These are phyloP conservation scores for Zonitis immaculata DNA, from an alignment of 2,888 invertebrate genomes.

Conservation along the genomic window DNA sequence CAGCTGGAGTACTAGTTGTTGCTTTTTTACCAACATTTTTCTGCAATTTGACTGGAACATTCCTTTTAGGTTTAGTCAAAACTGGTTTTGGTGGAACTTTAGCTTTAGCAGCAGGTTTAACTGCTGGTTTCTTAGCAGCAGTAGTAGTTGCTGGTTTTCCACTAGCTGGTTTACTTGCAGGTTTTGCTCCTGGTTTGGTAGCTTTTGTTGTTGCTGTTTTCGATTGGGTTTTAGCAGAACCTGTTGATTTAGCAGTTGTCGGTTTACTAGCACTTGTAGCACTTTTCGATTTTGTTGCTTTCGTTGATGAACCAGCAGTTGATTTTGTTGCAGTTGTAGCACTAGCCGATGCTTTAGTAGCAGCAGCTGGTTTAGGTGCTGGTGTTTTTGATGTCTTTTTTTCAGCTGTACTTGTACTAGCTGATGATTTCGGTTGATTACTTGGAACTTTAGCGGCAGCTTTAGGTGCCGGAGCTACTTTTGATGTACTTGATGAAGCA, in stretches of 20 bases:
- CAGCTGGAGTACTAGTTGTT: slow-evolving; percentile 38
- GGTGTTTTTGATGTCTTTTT: slow-evolving; percentile 44
- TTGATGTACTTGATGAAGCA: slow-evolving; percentile 27
- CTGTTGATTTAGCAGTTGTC: slow-evolving; percentile 1
- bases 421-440: slow-evolving; percentile 36
- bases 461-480: slow-evolving; percentile 44
- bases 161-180: slow-evolving; percentile 42
- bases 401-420: slow-evolving; percentile 39
- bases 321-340: slow-evolving; percentile 48
- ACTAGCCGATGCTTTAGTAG: slow-evolving; percentile 28
- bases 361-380: slow-evolving; percentile 27
- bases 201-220: slow-evolving; percentile 31
- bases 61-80: slow-evolving; percentile 53
- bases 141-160: slow-evolving; percentile 33
- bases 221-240: slow-evolving; percentile 16
- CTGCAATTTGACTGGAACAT: slow-evolving; percentile 52
- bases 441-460: slow-evolving; percentile 48
- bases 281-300: slow-evolving; percentile 37
- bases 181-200: slow-evolving; percentile 35
- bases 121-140: slow-evolving; percentile 48
- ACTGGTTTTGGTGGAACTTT: slow-evolving; percentile 47
- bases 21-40: slow-evolving; percentile 54
- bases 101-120: slow-evolving; percentile 40
- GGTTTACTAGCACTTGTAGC: not conserved
- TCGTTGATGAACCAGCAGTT: slow-evolving; percentile 31